These are phyloP conservation scores for Orycteropus afer DNA, from an alignment of 2,113 vertebrate species.

Conservation along the genomic window DNA sequence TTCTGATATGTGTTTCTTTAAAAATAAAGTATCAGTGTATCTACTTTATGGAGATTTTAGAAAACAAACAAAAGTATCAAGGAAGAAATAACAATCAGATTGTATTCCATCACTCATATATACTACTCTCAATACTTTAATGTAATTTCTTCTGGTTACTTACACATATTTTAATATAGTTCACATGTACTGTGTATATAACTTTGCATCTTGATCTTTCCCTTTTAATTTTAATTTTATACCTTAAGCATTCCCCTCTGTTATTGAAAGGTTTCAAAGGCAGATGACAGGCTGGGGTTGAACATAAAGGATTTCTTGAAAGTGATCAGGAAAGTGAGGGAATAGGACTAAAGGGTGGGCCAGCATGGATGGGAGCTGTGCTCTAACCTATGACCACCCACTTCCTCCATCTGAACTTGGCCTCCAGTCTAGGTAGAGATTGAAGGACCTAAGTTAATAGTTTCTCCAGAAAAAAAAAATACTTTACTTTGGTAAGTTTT, in stretches of 20 bases:
- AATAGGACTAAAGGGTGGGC: neutral
- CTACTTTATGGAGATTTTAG: constrained; percentile 2
- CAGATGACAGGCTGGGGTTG: neutral
- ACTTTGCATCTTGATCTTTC: neutral
- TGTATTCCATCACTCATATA: neutral
- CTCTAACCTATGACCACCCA: rapidly evolving
- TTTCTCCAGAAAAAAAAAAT: neutral
- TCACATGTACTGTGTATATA: neutral
- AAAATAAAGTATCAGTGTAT: neutral
- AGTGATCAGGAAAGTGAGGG: neutral
- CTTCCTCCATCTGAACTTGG: neutral
- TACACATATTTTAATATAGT: neutral
- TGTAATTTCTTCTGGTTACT: neutral
- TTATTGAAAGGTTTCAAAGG: neutral
- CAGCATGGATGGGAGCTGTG: neutral
- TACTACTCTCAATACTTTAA: neutral
- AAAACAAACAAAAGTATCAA: constrained; percentile 2
- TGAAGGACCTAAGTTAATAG: neutral
- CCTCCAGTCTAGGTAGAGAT: neutral
- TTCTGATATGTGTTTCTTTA: neutral
- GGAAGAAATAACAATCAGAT: neutral
- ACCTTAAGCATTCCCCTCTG: neutral
- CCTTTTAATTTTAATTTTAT: constrained; percentile 4
- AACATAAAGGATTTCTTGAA: constrained; percentile 26
- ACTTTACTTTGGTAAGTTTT: neutral